These are phyloP conservation scores for Calliopum simillimum DNA, from an alignment of 2,888 invertebrate species.

Conservation along the genomic window DNA sequence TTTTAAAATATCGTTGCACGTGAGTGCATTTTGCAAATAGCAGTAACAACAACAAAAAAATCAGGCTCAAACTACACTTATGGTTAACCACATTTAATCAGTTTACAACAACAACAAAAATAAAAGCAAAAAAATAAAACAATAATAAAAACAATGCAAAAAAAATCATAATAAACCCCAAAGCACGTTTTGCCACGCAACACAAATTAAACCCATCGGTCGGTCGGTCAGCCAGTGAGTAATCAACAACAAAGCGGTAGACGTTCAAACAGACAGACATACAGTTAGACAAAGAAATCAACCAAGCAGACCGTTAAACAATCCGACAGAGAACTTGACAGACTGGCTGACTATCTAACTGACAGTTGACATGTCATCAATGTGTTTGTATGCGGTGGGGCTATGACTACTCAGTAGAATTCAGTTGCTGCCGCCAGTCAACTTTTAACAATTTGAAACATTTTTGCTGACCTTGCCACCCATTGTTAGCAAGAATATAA, in stretches of 20 bases:
- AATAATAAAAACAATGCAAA: too few relatives aligned
- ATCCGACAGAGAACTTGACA: neutral
- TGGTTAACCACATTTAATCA: constrained; percentile 14
- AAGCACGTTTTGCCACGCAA: constrained; percentile 8
- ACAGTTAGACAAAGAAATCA: constrained; percentile 1
- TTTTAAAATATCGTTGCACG: constrained; percentile 27
- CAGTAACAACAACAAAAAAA: constrained; percentile 1
- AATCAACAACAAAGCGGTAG: neutral
- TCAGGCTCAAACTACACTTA: neutral
- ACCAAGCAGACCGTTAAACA: neutral
- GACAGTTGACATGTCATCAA: neutral
- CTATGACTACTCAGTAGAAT: too few relatives aligned
- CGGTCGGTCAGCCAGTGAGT: neutral
- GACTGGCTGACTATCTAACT: neutral
- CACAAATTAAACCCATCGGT: neutral
- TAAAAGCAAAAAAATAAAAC: neutral
- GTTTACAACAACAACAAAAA: neutral
- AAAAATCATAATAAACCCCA: constrained; percentile 5
- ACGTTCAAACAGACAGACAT: neutral
- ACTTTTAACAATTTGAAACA: constrained; percentile 12
- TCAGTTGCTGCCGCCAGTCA: neutral
- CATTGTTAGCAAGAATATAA: neutral
- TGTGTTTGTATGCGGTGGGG: too few relatives aligned
- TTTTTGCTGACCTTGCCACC: constrained; percentile 34
- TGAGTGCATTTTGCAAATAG: constrained; percentile 2